Evolutionary conservation across 2,113 vertebrate genomes (phyloP).

Genomic region (Ornithorhynchus anatinus): DNA sequence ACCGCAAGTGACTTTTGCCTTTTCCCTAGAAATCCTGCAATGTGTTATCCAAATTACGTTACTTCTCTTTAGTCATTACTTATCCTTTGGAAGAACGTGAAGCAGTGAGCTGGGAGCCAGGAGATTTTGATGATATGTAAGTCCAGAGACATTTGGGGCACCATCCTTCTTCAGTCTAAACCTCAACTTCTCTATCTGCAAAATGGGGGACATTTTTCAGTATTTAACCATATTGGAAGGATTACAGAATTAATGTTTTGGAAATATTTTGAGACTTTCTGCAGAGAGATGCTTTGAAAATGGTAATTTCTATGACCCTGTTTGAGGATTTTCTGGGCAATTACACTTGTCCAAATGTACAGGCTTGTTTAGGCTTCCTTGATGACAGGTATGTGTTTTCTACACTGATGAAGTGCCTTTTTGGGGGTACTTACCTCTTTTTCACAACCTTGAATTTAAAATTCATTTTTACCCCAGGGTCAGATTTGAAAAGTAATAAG

Average conservation of each 20-base stretch:
- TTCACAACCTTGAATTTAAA: too few relatives aligned
- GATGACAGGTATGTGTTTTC: background rate
- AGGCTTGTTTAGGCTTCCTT: background rate
- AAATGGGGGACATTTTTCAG: constrained; percentile 16
- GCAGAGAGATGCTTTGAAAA: background rate
- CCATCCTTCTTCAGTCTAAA: too few relatives aligned
- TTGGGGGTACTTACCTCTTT: too few relatives aligned
- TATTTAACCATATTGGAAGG: constrained; percentile 8
- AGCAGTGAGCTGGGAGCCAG: background rate
- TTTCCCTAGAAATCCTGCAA: background rate
- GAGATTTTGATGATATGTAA: too few relatives aligned
- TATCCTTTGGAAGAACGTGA: background rate
- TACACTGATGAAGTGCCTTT: background rate
- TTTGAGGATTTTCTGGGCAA: too few relatives aligned
- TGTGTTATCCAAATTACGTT: background rate
- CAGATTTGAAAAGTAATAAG: too few relatives aligned
- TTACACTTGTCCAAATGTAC: too few relatives aligned
- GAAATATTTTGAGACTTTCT: background rate
- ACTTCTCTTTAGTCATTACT: background rate
- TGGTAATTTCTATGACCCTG: constrained; percentile 3
- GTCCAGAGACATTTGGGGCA: background rate
- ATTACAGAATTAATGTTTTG: constrained; percentile 25
- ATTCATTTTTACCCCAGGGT: too few relatives aligned
- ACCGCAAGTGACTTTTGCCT: background rate
- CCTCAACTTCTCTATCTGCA: background rate